Evolutionary conservation across 2,888 invertebrate genomes (phyloP).

Genomic region (Schizaphis graminum): DNA sequence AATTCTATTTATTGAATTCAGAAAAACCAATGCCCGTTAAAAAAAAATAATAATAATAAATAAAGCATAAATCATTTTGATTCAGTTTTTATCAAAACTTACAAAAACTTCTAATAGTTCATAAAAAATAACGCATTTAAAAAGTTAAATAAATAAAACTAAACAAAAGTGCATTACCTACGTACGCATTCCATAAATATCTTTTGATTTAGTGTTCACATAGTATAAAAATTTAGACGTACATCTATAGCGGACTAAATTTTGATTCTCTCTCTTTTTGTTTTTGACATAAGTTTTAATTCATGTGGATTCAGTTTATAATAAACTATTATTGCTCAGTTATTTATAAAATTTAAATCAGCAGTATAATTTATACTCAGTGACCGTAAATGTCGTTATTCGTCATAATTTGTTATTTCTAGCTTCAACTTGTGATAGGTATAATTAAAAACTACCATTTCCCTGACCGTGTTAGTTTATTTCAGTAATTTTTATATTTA

Average conservation of each 20-base stretch:
- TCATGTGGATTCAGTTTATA: neutral
- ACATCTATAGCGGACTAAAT: neutral
- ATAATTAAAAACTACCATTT: neutral
- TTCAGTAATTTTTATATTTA: too few relatives aligned
- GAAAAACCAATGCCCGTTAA: neutral
- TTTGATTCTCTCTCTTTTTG: neutral
- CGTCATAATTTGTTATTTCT: neutral
- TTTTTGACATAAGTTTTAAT: neutral
- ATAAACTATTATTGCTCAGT: neutral
- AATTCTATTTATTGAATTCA: neutral
- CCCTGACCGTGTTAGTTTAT: neutral
- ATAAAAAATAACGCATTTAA: neutral
- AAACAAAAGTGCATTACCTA: neutral
- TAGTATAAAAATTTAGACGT: neutral
- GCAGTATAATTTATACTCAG: neutral
- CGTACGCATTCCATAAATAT: neutral
- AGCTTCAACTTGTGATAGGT: neutral
- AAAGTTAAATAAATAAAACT: constrained; percentile 27
- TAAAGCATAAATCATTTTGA: constrained; percentile 23
- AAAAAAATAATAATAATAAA: neutral
- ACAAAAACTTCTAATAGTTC: neutral
- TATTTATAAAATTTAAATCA: neutral
- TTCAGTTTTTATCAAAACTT: constrained; percentile 34
- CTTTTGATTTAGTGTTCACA: neutral
- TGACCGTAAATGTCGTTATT: neutral